These are phyloP conservation scores for Hyppa rectilinea DNA, from an alignment of 2,888 invertebrate genomes.

Conservation along the genomic window DNA sequence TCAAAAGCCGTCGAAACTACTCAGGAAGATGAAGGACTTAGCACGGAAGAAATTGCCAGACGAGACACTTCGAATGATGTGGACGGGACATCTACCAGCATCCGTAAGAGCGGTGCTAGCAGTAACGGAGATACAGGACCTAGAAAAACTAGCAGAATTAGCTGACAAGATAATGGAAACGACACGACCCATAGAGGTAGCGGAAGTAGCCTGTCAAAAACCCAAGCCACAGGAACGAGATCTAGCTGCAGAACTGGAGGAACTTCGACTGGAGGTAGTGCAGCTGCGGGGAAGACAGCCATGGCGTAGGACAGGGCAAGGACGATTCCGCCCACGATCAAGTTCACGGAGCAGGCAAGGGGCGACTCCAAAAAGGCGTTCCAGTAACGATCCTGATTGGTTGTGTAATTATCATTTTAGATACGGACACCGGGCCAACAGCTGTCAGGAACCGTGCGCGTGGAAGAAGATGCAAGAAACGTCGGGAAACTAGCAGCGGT, in stretches of 20 bases:
- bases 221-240: background rate
- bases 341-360: background rate
- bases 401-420: background rate
- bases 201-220: background rate
- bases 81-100: too few relatives aligned
- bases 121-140: too few relatives aligned
- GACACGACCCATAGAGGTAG: background rate
- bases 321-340: background rate
- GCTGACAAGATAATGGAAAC: background rate
- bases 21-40: background rate
- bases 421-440: background rate
- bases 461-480: background rate
- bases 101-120: too few relatives aligned
- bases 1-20: background rate
- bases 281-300: background rate
- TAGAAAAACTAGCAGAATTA: too few relatives aligned
- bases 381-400: background rate
- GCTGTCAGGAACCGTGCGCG: background rate
- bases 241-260: background rate
- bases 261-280: background rate
- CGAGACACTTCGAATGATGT: too few relatives aligned
- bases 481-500: background rate
- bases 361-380: background rate
- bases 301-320: background rate
- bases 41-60: background rate